phyloP scores from a whole-genome alignment of 2,797 vertebrate species.

The Enteromius argenteus region DNA sequence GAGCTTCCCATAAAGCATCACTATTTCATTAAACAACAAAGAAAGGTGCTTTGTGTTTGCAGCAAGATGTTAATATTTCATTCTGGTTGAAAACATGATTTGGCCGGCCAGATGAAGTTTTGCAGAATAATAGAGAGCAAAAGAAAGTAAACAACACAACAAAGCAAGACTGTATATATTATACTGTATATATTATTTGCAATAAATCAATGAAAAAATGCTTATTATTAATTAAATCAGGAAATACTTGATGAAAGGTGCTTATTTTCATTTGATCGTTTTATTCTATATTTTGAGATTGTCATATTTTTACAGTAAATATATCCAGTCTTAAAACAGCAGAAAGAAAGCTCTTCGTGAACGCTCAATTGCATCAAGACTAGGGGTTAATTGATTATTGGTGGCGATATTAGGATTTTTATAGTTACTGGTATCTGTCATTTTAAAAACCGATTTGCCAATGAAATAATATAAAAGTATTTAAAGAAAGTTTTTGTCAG shows the following conservation, averaged over 20 bases:
- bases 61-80: not conserved
- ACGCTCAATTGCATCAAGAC: too few relatives aligned
- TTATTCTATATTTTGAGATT: too few relatives aligned
- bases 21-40: not conserved
- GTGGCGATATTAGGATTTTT: too few relatives aligned
- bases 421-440: too few relatives aligned
- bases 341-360: too few relatives aligned
- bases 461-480: too few relatives aligned
- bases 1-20: not conserved
- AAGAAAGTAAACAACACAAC: not conserved
- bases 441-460: too few relatives aligned
- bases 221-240: not conserved
- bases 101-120: not conserved
- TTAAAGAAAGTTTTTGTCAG: too few relatives aligned
- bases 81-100: not conserved
- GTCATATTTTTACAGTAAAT: too few relatives aligned
- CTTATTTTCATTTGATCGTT: not conserved
- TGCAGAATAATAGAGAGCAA: not conserved
- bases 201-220: not conserved
- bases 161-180: not conserved
- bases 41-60: not conserved
- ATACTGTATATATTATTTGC: not conserved
- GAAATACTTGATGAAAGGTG: not conserved
- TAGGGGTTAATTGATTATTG: too few relatives aligned
- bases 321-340: too few relatives aligned